phyloP scores from a whole-genome alignment of 2,888 invertebrate genomes.

The Tryphoninae sp. region DNA sequence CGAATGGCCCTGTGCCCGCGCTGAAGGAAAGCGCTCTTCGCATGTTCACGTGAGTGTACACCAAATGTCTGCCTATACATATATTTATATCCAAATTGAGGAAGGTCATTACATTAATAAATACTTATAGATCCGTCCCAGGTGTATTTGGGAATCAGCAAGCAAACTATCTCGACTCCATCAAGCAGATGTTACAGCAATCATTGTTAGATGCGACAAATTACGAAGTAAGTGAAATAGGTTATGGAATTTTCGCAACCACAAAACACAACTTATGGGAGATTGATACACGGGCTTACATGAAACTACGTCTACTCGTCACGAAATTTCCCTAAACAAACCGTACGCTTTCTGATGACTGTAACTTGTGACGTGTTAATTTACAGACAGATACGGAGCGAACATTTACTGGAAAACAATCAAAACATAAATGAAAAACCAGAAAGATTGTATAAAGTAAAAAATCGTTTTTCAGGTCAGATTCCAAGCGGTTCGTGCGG shows the following conservation, averaged over 20 bases:
- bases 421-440: slow-evolving; percentile 10
- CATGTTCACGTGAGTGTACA: slow-evolving; percentile 91
- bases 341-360: slow-evolving; percentile 83
- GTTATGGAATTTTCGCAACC: neutral
- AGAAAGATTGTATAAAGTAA: neutral
- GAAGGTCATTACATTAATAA: neutral
- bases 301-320: slow-evolving; percentile 73
- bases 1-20: slow-evolving; percentile 90
- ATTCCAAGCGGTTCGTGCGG: slow-evolving; percentile 91
- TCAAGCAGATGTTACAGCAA: slow-evolving; percentile 96
- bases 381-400: slow-evolving; percentile 85
- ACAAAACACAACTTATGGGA: slow-evolving; percentile 64
- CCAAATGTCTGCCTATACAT: too few species aligned
- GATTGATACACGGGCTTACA: slow-evolving; percentile 75
- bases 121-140: slow-evolving; percentile 89
- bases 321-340: slow-evolving; percentile 81
- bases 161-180: slow-evolving; percentile 93
- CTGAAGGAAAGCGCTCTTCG: slow-evolving; percentile 96
- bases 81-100: neutral
- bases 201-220: slow-evolving; percentile 89
- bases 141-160: slow-evolving; percentile 98
- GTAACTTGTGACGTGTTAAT: slow-evolving; percentile 82
- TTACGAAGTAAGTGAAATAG: slow-evolving; percentile 83
- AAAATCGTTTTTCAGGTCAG: slow-evolving; percentile 82
- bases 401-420: slow-evolving; percentile 74